Percentiles rank a stretch among this genome's conserved stretches.
phyloP scores from a whole-genome alignment of 1,140 invertebrate species.

The Theocolax elegans region DNA sequence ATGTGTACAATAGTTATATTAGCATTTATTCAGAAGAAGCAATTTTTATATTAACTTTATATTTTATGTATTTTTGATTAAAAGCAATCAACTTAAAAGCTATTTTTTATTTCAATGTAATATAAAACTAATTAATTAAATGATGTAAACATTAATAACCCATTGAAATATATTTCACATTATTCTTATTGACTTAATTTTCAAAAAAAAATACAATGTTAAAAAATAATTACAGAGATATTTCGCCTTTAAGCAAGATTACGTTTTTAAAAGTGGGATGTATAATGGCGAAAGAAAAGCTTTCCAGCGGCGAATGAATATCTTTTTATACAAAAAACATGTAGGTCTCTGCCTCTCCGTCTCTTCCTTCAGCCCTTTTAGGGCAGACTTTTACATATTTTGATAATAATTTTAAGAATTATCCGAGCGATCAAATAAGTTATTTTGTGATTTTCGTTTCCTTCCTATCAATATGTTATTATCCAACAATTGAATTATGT shows the following conservation, averaged over 20 bases:
- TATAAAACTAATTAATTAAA: no score
- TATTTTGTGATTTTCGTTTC: conserved; percentile 6
- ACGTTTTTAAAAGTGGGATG: conserved; percentile 2
- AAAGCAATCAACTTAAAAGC: no score
- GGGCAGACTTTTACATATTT: conserved; percentile 24
- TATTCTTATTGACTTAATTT: no score
- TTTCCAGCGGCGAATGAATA: conserved; percentile 14
- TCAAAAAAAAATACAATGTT: no score
- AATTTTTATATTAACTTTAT: no score
- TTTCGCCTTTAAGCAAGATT: conserved; percentile 31
- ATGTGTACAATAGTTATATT: no score
- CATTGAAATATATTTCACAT: no score
- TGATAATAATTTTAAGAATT: conserved; percentile 39
- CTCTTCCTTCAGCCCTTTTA: conserved; percentile 18
- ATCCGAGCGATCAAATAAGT: background rate
- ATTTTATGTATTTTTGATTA: no score
- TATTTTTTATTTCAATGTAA: no score
- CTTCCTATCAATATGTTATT: background rate
- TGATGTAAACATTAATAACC: no score
- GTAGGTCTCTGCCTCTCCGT: conserved; percentile 38
- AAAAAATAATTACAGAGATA: no score
- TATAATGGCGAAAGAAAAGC: background rate
- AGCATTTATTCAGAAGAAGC: no score
- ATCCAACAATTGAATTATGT: background rate
- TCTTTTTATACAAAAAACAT: conserved; percentile 42